Percentiles rank a stretch among this genome's conserved stretches.
Conservation (phyloP, 2,797 vertebrate genomes). For the Balearica regulorum region DNA sequence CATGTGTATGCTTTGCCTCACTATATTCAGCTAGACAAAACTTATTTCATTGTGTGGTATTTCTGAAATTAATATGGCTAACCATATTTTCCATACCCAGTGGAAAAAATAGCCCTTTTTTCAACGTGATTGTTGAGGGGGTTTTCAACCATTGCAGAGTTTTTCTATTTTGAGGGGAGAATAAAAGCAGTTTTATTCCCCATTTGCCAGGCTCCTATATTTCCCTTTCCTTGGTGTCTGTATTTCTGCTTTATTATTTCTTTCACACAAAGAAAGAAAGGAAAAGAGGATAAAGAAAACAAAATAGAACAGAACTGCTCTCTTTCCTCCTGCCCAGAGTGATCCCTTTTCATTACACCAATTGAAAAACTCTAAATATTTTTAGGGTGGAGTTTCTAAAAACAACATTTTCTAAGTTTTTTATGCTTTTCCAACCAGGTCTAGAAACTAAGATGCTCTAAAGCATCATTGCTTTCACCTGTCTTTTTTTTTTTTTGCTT, state of each 20-base stretch:
- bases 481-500: not conserved
- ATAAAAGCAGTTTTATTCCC: not conserved
- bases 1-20: not conserved
- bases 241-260: not conserved
- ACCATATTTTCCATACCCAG: not conserved
- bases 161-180: not conserved
- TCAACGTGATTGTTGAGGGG: not conserved
- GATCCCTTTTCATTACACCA: not conserved
- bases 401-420: not conserved
- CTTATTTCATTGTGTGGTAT: not conserved
- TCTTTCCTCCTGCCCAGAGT: not conserved
- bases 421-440: not conserved
- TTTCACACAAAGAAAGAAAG: not conserved
- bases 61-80: not conserved
- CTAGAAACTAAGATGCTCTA: not conserved
- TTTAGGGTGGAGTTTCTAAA: not conserved
- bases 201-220: not conserved
- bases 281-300: not conserved
- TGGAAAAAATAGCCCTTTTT: not conserved
- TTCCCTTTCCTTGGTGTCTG: not conserved
- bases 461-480: not conserved
- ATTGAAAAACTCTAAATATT: not conserved
- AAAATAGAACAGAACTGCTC: not conserved
- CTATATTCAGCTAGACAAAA: not conserved
- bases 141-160: not conserved